These are phyloP conservation scores for Apeltes quadracus DNA, from an alignment of 2,113 vertebrate genomes.

Conservation along the genomic window DNA sequence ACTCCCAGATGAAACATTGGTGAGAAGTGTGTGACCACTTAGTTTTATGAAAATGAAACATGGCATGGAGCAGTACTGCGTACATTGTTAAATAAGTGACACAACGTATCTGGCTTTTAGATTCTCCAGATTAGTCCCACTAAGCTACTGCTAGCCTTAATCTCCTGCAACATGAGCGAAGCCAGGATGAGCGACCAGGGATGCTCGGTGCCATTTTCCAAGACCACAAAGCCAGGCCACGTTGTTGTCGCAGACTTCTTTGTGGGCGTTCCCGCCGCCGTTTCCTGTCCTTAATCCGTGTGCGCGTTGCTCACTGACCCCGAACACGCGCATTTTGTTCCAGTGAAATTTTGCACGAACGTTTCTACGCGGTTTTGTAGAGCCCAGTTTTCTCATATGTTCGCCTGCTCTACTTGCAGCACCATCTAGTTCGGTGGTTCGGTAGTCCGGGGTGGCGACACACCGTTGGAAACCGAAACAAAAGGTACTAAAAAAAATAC, in stretches of 20 bases:
- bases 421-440: too few relatives aligned
- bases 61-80: background rate
- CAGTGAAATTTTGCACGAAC: background rate
- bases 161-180: constrained; percentile 31
- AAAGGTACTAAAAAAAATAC: background rate
- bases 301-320: constrained; percentile 68
- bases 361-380: background rate
- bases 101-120: constrained; percentile 18
- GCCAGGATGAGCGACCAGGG: constrained; percentile 39
- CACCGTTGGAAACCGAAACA: background rate
- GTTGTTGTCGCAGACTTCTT: constrained; percentile 59
- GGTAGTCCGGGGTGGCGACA: background rate
- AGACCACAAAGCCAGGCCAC: constrained; percentile 70
- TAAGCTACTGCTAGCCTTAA: constrained; percentile 49
- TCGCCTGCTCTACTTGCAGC: too few relatives aligned
- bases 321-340: constrained; percentile 38
- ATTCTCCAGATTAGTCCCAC: constrained; percentile 36
- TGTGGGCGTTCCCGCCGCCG: constrained; percentile 69
- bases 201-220: constrained; percentile 67
- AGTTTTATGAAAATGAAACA: too few relatives aligned
- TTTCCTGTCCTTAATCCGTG: constrained; percentile 70
- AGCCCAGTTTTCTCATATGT: accelerated
- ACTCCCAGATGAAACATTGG: background rate
- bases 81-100: constrained; percentile 6
- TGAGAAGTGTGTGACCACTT: background rate